phyloP scores from a whole-genome alignment of 2,113 vertebrate species.

The Holacanthus passer region DNA sequence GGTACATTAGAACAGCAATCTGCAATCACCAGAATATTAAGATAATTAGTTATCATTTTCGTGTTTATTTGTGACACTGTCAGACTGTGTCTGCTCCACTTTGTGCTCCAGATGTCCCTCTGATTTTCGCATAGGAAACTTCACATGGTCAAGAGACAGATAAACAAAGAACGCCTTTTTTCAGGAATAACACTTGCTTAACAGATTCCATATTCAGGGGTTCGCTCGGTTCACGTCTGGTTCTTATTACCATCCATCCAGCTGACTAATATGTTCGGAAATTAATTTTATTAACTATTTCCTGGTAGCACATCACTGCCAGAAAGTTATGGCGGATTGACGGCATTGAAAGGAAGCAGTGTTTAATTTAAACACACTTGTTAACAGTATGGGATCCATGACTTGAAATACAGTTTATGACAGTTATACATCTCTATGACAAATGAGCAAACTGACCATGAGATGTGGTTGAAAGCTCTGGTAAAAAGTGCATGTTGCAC shows the following conservation, averaged over 20 bases:
- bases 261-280: slow-evolving; percentile 72
- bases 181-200: slow-evolving; percentile 63
- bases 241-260: slow-evolving; percentile 74
- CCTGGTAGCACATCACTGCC: slow-evolving; percentile 51
- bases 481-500: neutral
- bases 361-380: slow-evolving; percentile 18
- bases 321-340: slow-evolving; percentile 7
- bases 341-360: neutral
- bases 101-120: slow-evolving; percentile 30
- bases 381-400: neutral
- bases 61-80: slow-evolving; percentile 11
- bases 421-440: slow-evolving; percentile 3
- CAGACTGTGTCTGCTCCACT: slow-evolving; percentile 12
- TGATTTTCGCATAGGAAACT: slow-evolving; percentile 9
- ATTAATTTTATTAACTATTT: slow-evolving; percentile 67
- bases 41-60: too few species aligned
- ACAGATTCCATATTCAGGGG: slow-evolving; percentile 67
- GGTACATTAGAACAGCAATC: too few species aligned
- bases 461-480: neutral
- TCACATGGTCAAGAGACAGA: neutral
- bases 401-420: slow-evolving; percentile 1
- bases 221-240: slow-evolving; percentile 77
- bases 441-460: neutral
- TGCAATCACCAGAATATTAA: neutral
- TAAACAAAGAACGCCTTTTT: slow-evolving; percentile 65